Evolutionary conservation across 2,888 invertebrate species (phyloP), one percentile per base, ranked within the genome.

Genomic region (Brachynemurus nebulosus): DNA sequence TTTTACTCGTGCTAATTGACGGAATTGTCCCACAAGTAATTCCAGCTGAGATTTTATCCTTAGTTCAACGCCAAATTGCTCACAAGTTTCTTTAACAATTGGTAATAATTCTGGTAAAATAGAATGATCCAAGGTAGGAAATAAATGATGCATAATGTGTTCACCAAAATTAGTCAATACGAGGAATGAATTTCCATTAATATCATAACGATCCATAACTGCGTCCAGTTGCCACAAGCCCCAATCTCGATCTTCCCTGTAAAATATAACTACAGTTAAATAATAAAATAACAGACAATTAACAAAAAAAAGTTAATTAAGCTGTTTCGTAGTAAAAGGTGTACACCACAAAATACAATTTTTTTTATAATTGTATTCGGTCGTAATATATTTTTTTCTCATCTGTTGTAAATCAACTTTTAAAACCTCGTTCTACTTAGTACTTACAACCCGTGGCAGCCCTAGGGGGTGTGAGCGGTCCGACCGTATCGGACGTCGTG

Each of bases 121-220:
- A 0, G 75, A 77, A 54, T 88, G 86, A 58, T 88, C 88, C 23
- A 89, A 54, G 0, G 85, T 81, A 0, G 88, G 88, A 53, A 88
- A 80, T 16, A 88, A 65, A 61, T 89, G 89, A 59, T 89, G 88
- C 2, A 88, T 64, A 0, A 72, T 70, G 57, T 89, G 89, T 47
- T 82, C 78, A 0, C 88, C 88, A 54, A 85, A 88, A 47, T 77
- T 71, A 0, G 81, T 80, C 43, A 86, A 59, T 1, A 76, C 73
- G 48, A 81, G 63, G 57, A 82, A 78, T 48, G 75, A 71, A 34
- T 74, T 76, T 11, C 76, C 74, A 8, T 75, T 74, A 47, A 79
- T 67, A 49, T 84, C 79, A 16, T 71, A 66, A 48, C 85, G 71
- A 57, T 85, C 86, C 21, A 79, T 73, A 0, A 83, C 70, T 0